Percentiles rank a stretch among this genome's conserved stretches.
Evolutionary conservation across 2,888 invertebrate species (phyloP).

Genomic region (Panopea generosa): DNA sequence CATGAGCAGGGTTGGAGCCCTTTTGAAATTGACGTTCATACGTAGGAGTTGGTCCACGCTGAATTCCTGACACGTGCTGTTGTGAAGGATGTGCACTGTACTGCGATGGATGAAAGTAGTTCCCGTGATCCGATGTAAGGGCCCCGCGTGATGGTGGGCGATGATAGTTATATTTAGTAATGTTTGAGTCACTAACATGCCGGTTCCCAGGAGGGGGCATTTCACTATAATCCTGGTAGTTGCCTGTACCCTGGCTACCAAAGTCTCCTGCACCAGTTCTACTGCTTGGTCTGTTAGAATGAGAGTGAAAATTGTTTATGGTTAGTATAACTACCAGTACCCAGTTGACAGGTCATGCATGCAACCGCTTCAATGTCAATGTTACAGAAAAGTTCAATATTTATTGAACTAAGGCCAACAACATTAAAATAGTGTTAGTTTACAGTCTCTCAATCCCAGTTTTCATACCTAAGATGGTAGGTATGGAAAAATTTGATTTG

Average conservation of each 20-base stretch:
- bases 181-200: constrained; percentile 52
- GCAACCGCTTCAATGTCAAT: too few species aligned
- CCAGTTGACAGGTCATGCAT: too few species aligned
- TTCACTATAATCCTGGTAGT: constrained; percentile 50
- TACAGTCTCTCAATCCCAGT: too few species aligned
- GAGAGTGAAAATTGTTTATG: too few species aligned
- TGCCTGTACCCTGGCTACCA: constrained; percentile 24
- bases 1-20: constrained; percentile 48
- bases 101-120: constrained; percentile 1
- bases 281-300: constrained; percentile 49
- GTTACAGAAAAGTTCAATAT: too few species aligned
- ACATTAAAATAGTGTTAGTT: too few species aligned
- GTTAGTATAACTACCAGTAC: too few species aligned
- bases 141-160: constrained; percentile 50
- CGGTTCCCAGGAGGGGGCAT: constrained; percentile 26
- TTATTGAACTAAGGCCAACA: too few species aligned
- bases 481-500: too few species aligned
- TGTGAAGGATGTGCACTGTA: constrained; percentile 27
- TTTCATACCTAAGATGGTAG: too few species aligned
- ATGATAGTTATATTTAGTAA: constrained; percentile 41
- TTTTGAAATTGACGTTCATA: constrained; percentile 8
- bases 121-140: constrained; percentile 5
- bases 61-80: constrained; percentile 43
- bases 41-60: constrained; percentile 46
- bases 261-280: constrained; percentile 32